A percentile compares a stretch with the other conserved stretches of the same genome.
Conservation (phyloP, 2,797 vertebrate genomes). For the Selene dorsalis region DNA sequence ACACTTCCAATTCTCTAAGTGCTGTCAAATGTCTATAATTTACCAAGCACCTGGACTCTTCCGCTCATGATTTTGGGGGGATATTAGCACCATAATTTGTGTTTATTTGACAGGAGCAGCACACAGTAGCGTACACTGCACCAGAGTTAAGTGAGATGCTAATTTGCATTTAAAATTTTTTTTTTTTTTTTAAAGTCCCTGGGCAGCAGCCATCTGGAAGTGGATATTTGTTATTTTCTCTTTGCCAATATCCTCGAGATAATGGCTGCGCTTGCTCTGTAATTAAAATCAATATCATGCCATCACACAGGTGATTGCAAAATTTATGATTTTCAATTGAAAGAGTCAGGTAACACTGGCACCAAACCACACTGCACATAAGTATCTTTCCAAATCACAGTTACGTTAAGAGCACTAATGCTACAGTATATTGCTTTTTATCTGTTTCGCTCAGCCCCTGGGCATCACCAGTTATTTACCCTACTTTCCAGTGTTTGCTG, state of each 20-base stretch:
- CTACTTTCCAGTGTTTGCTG: conserved; percentile 17
- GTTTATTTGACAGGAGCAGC: conserved; percentile 69
- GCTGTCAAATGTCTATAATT: conserved; percentile 67
- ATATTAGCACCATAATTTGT: conserved; percentile 65
- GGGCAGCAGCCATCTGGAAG: conserved; percentile 72
- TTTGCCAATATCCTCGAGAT: conserved; percentile 55
- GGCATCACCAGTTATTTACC: conserved; percentile 32
- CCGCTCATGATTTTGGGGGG: conserved; percentile 42
- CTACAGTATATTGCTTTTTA: conserved; percentile 1
- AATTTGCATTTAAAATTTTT: conserved; percentile 62
- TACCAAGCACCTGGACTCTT: conserved; percentile 67
- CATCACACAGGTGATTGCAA: conserved; percentile 28
- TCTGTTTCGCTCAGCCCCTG: conserved; percentile 20
- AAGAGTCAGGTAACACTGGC: conserved; percentile 30
- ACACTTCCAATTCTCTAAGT: conserved; percentile 62
- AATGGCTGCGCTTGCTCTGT: conserved; percentile 38
- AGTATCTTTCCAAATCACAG: conserved; percentile 27
- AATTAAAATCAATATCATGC: conserved; percentile 69
- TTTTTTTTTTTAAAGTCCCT: conserved; percentile 22
- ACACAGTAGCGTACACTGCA: conserved; percentile 46
- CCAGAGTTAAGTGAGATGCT: conserved; percentile 50
- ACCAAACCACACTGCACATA: conserved; percentile 9
- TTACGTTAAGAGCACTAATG: background rate
- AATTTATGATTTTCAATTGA: conserved; percentile 42
- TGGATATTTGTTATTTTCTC: conserved; percentile 55